Evolutionary conservation across 2,888 invertebrate genomes (phyloP), one percentile per base, ranked within the genome.

Genomic region (Aleiodes alternator): DNA sequence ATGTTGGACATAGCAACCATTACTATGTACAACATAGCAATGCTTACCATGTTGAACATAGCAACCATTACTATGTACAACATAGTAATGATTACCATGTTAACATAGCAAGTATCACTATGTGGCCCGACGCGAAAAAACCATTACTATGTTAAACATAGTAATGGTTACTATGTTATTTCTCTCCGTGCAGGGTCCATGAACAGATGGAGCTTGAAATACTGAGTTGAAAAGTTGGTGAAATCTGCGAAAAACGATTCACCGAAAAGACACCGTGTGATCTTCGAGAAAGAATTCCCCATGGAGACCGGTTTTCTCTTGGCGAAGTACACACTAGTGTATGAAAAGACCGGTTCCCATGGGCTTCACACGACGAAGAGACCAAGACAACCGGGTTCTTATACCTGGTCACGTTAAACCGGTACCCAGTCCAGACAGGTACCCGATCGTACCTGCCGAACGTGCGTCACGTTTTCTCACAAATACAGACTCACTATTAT

Each of bases 401-500:
- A 73, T 72, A 64, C 59, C 73, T 59, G 70, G 69, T 51, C 53
- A 64, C 53, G 68, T 51, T 56, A 73, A 76, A 56, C 73, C 73
- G 69, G 73, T 73, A 77, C 71, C 74, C 69, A 53, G 76, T 71
- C 68, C 68, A 50, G 74, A 74, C 77, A 74, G 71, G 73, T 69
- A 77, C 71, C 66, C 66, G 34, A 76, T 74, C 69, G 61, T 69
- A 74, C 69, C 69, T 69, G 69, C 59, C 55, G 51, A 61, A 55
- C 23, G 51, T 70, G 74, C 70, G 74, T 75, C 74, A 75, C 57
- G 69, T 69, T 64, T 55, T 56, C 43, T 53, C 64, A 64, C 64
- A 34, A 53, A 64, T 50, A 64, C 38, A 56, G 23, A 53, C 59
- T 53, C 64, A 16, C 9, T 64, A 48, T 64, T 64, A 64, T 64